These are phyloP conservation scores for Onychomys torridus DNA, from an alignment of 2,797 vertebrate genomes.

Conservation along the genomic window DNA sequence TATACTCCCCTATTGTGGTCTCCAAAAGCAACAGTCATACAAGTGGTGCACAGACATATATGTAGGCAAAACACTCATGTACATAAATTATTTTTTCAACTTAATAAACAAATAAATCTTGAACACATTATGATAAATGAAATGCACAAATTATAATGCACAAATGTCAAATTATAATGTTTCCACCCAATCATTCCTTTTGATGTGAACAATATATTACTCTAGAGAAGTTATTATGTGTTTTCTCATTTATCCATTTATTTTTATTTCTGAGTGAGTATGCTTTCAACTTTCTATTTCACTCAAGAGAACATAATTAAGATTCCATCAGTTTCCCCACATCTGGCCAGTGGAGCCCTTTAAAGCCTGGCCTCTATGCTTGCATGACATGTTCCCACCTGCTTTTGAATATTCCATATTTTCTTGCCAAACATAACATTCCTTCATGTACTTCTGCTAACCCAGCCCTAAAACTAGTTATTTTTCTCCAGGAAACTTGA, in stretches of 20 bases:
- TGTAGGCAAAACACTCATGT: not conserved
- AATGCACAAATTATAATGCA: not conserved
- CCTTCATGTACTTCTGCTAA: not conserved
- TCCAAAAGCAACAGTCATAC: not conserved
- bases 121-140: not conserved
- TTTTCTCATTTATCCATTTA: not conserved
- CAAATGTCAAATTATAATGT: not conserved
- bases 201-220: not conserved
- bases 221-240: not conserved
- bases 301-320: not conserved
- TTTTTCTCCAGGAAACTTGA: not conserved
- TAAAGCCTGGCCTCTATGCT: not conserved
- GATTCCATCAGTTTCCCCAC: not conserved
- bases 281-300: not conserved
- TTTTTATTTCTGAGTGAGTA: not conserved
- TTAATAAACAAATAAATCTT: not conserved
- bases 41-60: not conserved
- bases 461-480: not conserved
- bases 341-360: not conserved
- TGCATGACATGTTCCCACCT: not conserved
- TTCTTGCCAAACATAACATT: conserved; percentile 7
- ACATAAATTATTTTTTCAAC: not conserved
- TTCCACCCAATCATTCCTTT: not conserved
- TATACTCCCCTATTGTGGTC: not conserved
- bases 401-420: not conserved